Evolutionary conservation across 1,140 invertebrate species (phyloP).

Genomic region (Drosophila biarmipes): DNA sequence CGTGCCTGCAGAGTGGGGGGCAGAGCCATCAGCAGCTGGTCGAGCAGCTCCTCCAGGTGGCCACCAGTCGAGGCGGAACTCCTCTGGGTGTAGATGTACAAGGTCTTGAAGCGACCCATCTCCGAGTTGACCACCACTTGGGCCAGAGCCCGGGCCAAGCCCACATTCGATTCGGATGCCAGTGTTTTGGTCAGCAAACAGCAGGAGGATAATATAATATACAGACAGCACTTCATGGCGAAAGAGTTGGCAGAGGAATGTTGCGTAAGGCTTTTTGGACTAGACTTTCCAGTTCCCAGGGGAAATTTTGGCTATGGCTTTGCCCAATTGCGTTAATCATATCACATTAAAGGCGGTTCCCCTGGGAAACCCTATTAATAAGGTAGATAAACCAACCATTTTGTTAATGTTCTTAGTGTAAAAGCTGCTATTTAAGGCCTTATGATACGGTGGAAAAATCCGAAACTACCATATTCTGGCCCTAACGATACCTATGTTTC

Average conservation of each 20-base stretch:
- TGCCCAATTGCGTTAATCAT: conserved; percentile 16
- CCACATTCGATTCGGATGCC: background rate
- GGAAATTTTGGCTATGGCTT: conserved; percentile 29
- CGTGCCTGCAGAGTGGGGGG: conserved; percentile 11
- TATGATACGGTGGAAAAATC: too few species aligned
- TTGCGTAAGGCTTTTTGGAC: background rate
- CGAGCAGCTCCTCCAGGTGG: conserved; percentile 37
- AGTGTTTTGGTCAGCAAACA: background rate
- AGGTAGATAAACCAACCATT: background rate
- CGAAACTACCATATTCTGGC: too few species aligned
- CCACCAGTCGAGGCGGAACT: conserved; percentile 1
- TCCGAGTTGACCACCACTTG: conserved; percentile 53
- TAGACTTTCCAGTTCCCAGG: background rate
- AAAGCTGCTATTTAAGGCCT: too few species aligned
- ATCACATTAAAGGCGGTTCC: conserved; percentile 2
- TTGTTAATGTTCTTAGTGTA: background rate
- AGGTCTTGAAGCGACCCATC: conserved; percentile 45
- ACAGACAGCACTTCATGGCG: conserved; percentile 8
- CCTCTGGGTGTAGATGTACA: conserved; percentile 43
- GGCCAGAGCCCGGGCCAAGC: conserved; percentile 31
- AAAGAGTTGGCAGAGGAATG: conserved; percentile 9
- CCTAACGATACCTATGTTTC: too few species aligned
- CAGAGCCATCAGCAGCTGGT: conserved; percentile 13
- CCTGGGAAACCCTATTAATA: background rate
- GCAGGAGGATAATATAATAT: background rate